Evolutionary conservation across 2,888 invertebrate species (phyloP).

Genomic region (Caenorhabditis sp.): DNA sequence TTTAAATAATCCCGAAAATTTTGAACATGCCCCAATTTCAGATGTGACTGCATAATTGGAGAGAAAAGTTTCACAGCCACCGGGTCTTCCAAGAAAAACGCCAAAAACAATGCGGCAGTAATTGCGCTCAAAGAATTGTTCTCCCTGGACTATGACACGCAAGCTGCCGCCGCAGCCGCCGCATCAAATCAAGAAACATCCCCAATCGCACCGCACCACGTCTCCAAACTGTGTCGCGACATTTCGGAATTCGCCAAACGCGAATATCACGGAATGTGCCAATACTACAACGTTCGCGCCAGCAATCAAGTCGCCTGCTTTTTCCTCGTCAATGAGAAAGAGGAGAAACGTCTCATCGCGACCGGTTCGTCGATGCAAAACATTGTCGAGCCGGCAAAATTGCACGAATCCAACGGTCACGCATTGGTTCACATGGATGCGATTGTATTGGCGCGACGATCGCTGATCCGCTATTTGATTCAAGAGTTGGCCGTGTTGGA

Average conservation of each 20-base stretch:
- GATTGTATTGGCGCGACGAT: conserved; percentile 43
- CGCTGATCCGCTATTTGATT: conserved; percentile 22
- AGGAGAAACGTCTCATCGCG: conserved; percentile 39
- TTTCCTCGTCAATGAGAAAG: conserved; percentile 40
- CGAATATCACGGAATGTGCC: conserved; percentile 30
- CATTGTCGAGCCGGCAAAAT: conserved; percentile 21
- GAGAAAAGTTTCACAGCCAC: conserved; percentile 32
- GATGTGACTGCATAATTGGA: conserved; percentile 29
- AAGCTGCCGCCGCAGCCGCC: conserved; percentile 4
- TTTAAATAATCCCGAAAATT: no score
- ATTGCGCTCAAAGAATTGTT: conserved; percentile 44
- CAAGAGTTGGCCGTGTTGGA: conserved; percentile 11
- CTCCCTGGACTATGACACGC: conserved; percentile 11
- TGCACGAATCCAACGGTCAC: conserved; percentile 31
- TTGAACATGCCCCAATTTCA: no score
- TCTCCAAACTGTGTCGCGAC: conserved; percentile 11
- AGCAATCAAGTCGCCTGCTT: conserved; percentile 41
- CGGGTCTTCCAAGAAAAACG: conserved; percentile 49
- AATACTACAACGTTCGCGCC: conserved; percentile 9
- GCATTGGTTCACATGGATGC: conserved; percentile 37
- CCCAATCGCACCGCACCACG: no score
- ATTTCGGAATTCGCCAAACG: conserved; percentile 31
- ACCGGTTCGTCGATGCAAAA: conserved; percentile 15
- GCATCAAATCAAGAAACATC: no score
- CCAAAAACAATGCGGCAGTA: conserved; percentile 47